Evolutionary conservation across 2,113 vertebrate species (phyloP).

Genomic region (Corythaixoides concolor): DNA sequence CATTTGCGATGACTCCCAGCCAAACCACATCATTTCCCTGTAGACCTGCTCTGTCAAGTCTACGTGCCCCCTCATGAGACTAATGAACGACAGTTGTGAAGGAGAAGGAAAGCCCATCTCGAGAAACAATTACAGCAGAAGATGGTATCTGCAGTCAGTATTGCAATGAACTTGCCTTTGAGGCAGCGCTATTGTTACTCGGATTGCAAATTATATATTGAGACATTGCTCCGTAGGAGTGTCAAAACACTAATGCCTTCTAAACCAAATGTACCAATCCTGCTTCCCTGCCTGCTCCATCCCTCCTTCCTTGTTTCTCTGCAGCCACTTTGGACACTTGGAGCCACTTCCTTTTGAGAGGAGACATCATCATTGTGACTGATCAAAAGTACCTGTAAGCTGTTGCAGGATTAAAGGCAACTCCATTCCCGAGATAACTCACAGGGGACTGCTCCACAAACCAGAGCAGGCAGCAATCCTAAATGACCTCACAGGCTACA

Average conservation of each 20-base stretch:
- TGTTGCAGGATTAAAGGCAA: neutral
- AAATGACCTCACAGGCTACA: neutral
- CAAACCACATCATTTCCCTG: slow-evolving; percentile 22
- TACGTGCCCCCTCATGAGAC: neutral
- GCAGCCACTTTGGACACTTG: neutral
- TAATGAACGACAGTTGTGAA: neutral
- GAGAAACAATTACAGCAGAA: slow-evolving; percentile 35
- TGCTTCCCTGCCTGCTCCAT: neutral
- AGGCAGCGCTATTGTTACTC: slow-evolving; percentile 19
- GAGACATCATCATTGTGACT: neutral
- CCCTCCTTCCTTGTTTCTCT: neutral
- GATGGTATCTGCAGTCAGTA: slow-evolving; percentile 36
- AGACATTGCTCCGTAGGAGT: neutral
- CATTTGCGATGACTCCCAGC: neutral
- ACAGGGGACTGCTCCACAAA: neutral
- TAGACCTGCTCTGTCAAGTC: neutral
- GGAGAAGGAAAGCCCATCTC: neutral
- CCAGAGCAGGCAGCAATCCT: neutral
- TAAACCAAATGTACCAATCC: neutral
- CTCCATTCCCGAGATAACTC: neutral
- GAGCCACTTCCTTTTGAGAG: neutral
- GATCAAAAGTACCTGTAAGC: neutral
- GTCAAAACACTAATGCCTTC: neutral
- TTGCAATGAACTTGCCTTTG: slow-evolving; percentile 40
- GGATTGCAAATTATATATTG: neutral